Evolutionary conservation across 2,797 vertebrate genomes (phyloP), one percentile per base, ranked within the genome.

Genomic region (Glossophaga mutica): DNA sequence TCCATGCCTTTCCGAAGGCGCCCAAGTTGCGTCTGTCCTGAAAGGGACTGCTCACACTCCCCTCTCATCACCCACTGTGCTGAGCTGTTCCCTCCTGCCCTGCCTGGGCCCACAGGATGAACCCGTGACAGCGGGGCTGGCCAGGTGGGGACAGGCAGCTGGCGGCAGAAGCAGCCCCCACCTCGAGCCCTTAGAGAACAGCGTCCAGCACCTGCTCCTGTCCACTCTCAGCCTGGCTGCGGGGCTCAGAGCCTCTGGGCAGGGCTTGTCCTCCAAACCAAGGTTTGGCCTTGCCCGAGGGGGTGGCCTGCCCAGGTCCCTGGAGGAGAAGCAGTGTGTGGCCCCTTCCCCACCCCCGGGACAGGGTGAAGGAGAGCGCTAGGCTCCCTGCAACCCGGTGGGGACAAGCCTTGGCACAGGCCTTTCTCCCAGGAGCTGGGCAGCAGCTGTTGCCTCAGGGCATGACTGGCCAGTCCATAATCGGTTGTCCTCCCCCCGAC

Each of bases 181-280:
- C 48, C 12, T 42, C 1, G 0, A 0, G 0, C 42, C 18, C 18
- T 2, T 19, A 2, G 32, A 68, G 24, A 39, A 15, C 7, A 3
- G 22, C 0, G 34, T 32, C 29, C 48, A 4, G 5, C 1, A 0
- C 9, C 48, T 34, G 32, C 52, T 55, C 21, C 22, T 90, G 39
- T 44, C 29, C 26, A 44, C 26, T 2, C 8, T 2, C 1, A 0
- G 34, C 79, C 44, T 0, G 0, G 0, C 1, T 9, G 14, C 3
- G 12, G 14, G 6, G 1, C 10, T 24, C 32, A 32, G 3, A 68
- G 48, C 62, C 22, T 1, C 32, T 1, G 42, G 34, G 55, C 76
- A 48, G 62, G 22, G 29, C 19, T 73, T 32, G 15, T 22, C 26
- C 67, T 62, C 15, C 67, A 32, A 2, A 37, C 24, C 26, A 21